These are phyloP conservation scores for Symphodus melops DNA, from an alignment of 2,113 vertebrate genomes.

Conservation along the genomic window DNA sequence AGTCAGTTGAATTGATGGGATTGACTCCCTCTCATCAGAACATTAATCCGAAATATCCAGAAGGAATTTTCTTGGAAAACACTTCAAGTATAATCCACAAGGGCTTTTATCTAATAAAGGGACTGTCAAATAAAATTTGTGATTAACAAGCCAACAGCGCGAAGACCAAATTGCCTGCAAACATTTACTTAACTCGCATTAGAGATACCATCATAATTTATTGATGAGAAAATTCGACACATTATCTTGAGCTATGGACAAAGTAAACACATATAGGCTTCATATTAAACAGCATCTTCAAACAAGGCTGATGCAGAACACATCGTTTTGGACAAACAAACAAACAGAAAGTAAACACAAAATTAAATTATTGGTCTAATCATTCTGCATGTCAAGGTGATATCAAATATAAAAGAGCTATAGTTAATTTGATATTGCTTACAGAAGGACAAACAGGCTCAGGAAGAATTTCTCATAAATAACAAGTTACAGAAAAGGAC, in stretches of 20 bases:
- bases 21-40: constrained; percentile 53
- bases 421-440: constrained; percentile 44
- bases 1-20: constrained; percentile 27
- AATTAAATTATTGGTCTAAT: constrained; percentile 42
- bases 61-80: constrained; percentile 54
- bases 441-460: constrained; percentile 14
- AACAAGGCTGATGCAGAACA: constrained; percentile 30
- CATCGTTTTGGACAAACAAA: constrained; percentile 37
- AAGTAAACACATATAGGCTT: constrained; percentile 49
- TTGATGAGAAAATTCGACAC: constrained; percentile 51
- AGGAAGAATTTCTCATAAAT: constrained; percentile 39
- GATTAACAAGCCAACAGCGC: constrained; percentile 17
- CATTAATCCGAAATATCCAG: constrained; percentile 40
- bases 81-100: constrained; percentile 34
- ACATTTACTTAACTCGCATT: constrained; percentile 8
- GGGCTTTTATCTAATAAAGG: constrained; percentile 4
- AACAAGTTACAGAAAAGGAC: constrained; percentile 25
- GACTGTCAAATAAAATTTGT: constrained; percentile 8
- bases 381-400: constrained; percentile 39
- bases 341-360: constrained; percentile 9
- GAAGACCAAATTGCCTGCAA: background rate
- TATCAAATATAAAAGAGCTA: constrained; percentile 46
- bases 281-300: constrained; percentile 42
- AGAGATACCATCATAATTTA: constrained; percentile 56
- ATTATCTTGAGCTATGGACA: constrained; percentile 63